Evolutionary conservation across 2,797 vertebrate species (phyloP).

Genomic region (Semotilus atromaculatus): DNA sequence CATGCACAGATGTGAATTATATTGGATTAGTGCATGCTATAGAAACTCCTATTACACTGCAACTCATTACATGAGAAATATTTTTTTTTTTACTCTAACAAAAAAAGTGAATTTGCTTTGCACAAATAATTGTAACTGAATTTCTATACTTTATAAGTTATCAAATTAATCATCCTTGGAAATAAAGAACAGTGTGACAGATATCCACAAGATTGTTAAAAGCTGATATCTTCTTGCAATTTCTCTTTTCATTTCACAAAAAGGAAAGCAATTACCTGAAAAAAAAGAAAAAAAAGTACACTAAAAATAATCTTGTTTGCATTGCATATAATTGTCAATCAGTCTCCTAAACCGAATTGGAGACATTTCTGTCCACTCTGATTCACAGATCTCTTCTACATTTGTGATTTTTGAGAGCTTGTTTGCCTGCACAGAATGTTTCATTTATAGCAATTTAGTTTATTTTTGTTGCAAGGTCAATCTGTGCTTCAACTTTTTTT

Average conservation of each 20-base stretch:
- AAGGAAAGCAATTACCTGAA: conserved; percentile 4
- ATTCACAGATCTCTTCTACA: background rate
- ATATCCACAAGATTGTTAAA: background rate
- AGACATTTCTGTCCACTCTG: background rate
- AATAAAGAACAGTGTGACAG: background rate
- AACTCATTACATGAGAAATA: background rate
- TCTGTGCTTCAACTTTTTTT: background rate
- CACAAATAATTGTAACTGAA: background rate
- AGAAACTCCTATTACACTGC: background rate
- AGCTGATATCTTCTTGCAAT: background rate
- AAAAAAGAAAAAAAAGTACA: no score
- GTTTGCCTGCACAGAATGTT: background rate
- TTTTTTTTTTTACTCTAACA: background rate
- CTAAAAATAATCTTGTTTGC: background rate
- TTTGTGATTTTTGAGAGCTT: background rate
- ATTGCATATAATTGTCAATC: conserved; percentile 3
- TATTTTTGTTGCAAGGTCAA: conserved; percentile 13
- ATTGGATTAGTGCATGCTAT: background rate
- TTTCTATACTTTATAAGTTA: background rate
- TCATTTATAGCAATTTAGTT: background rate
- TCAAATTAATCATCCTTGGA: background rate
- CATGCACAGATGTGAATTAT: background rate
- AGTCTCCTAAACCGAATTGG: background rate
- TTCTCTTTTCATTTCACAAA: background rate
- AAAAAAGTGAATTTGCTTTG: background rate